Evolutionary conservation across 2,113 vertebrate genomes (phyloP).

Genomic region (Antidorcas marsupialis): DNA sequence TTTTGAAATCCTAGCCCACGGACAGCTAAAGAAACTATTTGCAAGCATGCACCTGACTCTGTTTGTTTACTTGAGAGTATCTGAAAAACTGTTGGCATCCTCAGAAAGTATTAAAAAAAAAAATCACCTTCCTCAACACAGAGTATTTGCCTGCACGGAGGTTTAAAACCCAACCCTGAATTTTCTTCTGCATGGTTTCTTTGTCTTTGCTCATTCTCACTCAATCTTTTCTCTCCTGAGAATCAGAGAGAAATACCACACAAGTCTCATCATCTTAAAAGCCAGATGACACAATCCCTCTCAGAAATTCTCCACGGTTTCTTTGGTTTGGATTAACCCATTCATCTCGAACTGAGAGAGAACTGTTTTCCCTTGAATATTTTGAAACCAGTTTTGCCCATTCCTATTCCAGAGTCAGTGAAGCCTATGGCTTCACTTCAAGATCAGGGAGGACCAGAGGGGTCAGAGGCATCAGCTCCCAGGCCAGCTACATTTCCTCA

Average conservation of each 20-base stretch:
- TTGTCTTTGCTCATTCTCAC: not conserved
- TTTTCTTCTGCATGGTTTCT: constrained; percentile 39
- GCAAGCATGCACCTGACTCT: not conserved
- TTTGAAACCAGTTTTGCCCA: constrained; percentile 36
- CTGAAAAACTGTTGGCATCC: constrained; percentile 41
- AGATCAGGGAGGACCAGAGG: not conserved
- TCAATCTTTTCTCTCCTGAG: not conserved
- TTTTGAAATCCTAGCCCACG: constrained; percentile 28
- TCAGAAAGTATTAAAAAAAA: constrained; percentile 36
- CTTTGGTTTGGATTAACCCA: constrained; percentile 66
- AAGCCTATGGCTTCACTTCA: not conserved
- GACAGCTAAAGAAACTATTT: constrained; percentile 32
- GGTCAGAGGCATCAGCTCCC: not conserved
- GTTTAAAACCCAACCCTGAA: constrained; percentile 56
- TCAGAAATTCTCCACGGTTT: constrained; percentile 68
- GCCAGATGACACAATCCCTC: constrained; percentile 56
- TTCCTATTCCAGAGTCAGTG: not conserved
- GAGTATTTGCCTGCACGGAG: constrained; percentile 27
- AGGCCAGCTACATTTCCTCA: not conserved
- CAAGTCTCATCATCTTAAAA: constrained; percentile 23
- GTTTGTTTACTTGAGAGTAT: constrained; percentile 27
- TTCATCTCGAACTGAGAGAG: constrained; percentile 70
- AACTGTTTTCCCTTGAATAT: constrained; percentile 70
- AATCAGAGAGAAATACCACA: not conserved
- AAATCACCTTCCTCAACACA: constrained; percentile 48